phyloP scores from a whole-genome alignment of 2,113 vertebrate species.

The Struthidea cinerea region DNA sequence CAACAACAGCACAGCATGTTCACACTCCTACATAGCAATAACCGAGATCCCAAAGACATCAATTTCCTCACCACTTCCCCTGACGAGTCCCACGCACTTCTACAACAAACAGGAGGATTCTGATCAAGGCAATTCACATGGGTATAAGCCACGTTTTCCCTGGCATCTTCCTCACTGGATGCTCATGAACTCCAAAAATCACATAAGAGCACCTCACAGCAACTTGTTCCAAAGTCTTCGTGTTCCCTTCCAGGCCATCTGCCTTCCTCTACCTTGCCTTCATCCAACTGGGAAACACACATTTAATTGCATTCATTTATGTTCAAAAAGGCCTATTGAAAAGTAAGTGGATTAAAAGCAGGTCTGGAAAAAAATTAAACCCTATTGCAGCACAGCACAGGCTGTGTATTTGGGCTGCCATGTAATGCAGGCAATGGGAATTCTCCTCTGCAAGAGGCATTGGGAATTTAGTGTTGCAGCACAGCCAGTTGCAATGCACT shows the following conservation, averaged over 20 bases:
- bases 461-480: neutral
- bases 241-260: neutral
- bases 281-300: neutral
- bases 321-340: neutral
- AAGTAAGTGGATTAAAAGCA: slow-evolving; percentile 45
- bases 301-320: slow-evolving; percentile 35
- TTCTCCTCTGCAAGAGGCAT: neutral
- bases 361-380: neutral
- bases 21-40: neutral
- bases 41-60: neutral
- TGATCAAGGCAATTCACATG: neutral
- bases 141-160: neutral
- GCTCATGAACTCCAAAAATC: neutral
- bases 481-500: neutral
- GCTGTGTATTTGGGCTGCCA: neutral
- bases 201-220: neutral
- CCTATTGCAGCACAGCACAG: neutral
- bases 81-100: neutral
- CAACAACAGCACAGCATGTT: neutral
- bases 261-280: neutral
- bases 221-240: neutral
- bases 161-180: neutral
- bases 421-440: neutral
- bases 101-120: neutral
- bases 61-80: neutral